phyloP scores from a whole-genome alignment of 30 jellyfish, hydroid and myxozoan species.

The Morbakka virulenta region DNA sequence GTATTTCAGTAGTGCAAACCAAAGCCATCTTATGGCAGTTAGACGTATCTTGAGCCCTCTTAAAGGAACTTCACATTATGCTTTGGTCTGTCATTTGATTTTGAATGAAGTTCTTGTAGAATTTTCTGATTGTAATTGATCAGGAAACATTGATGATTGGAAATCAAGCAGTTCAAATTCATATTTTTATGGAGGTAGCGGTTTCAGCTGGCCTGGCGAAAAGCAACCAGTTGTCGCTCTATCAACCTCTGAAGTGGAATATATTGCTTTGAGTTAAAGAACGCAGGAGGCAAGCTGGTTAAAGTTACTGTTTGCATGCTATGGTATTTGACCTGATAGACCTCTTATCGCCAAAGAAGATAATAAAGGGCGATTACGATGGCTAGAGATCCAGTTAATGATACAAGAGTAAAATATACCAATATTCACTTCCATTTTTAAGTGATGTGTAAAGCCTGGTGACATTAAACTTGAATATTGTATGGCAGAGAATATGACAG shows the following conservation, averaged over 20 bases:
- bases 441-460: not conserved
- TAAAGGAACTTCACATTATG: not conserved
- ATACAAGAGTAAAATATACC: slow-evolving; percentile 18
- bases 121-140: slow-evolving; percentile 6
- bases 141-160: slow-evolving; percentile 31
- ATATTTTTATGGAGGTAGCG: slow-evolving; percentile 1
- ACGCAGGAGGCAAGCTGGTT: not conserved
- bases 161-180: not conserved
- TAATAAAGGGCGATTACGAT: slow-evolving; percentile 28
- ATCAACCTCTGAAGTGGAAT: slow-evolving; percentile 32
- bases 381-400: slow-evolving; percentile 25
- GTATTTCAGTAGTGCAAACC: too few relatives aligned
- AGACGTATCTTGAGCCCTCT: slow-evolving; percentile 25
- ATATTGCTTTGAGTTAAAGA: too few relatives aligned
- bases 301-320: too few relatives aligned
- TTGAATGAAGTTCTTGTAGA: not conserved
- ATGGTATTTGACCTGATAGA: too few relatives aligned
- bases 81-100: not conserved
- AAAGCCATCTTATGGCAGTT: slow-evolving; percentile 1
- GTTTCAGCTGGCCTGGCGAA: slow-evolving; percentile 19
- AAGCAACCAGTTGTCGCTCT: slow-evolving; percentile 1
- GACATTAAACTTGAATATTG: slow-evolving; percentile 8
- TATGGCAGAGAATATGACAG: slow-evolving; percentile 6
- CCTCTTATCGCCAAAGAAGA: too few relatives aligned
- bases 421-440: slow-evolving; percentile 2